phyloP scores from a whole-genome alignment of 2,888 invertebrate species.

The Drosophila robusta region DNA sequence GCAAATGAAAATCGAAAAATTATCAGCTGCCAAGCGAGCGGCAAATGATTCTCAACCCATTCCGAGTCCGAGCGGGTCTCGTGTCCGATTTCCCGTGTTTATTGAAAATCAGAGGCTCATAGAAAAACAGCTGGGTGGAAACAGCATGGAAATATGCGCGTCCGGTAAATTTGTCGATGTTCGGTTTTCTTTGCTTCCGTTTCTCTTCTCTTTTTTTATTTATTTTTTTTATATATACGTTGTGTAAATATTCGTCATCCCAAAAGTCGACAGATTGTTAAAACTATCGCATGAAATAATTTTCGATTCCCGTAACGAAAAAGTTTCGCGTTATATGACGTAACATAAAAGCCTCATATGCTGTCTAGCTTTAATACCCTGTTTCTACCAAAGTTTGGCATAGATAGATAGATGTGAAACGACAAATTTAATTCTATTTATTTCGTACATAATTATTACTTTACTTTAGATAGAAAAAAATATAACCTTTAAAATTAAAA shows the following conservation, averaged over 20 bases:
- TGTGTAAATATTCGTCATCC: conserved; percentile 47
- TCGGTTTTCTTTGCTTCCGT: conserved; percentile 53
- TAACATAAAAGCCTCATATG: neutral
- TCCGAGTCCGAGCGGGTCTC: conserved; percentile 5
- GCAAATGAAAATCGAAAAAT: conserved; percentile 68
- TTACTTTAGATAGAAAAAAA: too few relatives aligned
- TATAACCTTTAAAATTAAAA: too few relatives aligned
- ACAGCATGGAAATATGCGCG: conserved; percentile 46
- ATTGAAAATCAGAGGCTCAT: conserved; percentile 50
- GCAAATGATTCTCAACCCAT: conserved; percentile 40
- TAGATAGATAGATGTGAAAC: too few relatives aligned
- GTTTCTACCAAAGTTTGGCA: too few relatives aligned
- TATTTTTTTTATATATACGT: conserved; percentile 9
- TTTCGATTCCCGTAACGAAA: conserved; percentile 41
- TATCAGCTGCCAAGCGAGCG: conserved; percentile 58
- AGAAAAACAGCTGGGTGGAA: conserved; percentile 25
- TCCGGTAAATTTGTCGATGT: conserved; percentile 63
- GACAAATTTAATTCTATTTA: too few relatives aligned
- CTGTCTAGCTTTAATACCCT: too few relatives aligned
- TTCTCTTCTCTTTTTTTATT: conserved; percentile 16
- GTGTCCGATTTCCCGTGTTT: conserved; percentile 36
- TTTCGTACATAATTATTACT: too few relatives aligned
- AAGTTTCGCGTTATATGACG: neutral
- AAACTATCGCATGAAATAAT: conserved; percentile 62
- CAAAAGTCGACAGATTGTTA: conserved; percentile 61